Evolutionary conservation across 2,888 invertebrate genomes (phyloP).

Genomic region (Mythimna vitellina): DNA sequence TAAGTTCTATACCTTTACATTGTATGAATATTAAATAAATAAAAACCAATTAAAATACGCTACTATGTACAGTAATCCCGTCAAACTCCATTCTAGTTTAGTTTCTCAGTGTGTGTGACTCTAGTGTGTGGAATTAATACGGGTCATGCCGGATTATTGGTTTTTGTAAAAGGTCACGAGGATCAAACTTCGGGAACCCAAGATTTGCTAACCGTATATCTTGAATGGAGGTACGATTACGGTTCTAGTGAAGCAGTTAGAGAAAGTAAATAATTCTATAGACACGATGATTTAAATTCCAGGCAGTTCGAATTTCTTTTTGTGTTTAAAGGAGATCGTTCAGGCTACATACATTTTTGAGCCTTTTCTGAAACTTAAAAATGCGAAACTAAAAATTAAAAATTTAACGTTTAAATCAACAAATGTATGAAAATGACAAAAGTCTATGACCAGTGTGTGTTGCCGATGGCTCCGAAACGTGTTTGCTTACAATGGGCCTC

Average conservation of each 20-base stretch:
- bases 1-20: no score
- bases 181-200: slow-evolving; percentile 39
- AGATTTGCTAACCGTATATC: slow-evolving; percentile 45
- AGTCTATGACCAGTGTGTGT: no score
- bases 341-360: no score
- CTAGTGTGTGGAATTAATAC: slow-evolving; percentile 44
- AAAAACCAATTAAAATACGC: not conserved
- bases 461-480: no score
- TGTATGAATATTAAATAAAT: not conserved
- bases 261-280: not conserved
- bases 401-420: no score
- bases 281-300: not conserved
- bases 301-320: not conserved
- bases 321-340: no score
- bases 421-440: no score
- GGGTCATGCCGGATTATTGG: slow-evolving; percentile 46
- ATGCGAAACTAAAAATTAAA: no score
- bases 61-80: slow-evolving; percentile 16
- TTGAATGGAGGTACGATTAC: slow-evolving; percentile 19
- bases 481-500: no score
- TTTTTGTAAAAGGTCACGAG: slow-evolving; percentile 33
- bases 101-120: slow-evolving; percentile 15
- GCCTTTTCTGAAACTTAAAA: no score
- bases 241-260: not conserved
- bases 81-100: slow-evolving; percentile 16